Evolutionary conservation across 2,888 invertebrate species (phyloP), one percentile per base, ranked within the genome.

Genomic region (Rhabditoides inermis): DNA sequence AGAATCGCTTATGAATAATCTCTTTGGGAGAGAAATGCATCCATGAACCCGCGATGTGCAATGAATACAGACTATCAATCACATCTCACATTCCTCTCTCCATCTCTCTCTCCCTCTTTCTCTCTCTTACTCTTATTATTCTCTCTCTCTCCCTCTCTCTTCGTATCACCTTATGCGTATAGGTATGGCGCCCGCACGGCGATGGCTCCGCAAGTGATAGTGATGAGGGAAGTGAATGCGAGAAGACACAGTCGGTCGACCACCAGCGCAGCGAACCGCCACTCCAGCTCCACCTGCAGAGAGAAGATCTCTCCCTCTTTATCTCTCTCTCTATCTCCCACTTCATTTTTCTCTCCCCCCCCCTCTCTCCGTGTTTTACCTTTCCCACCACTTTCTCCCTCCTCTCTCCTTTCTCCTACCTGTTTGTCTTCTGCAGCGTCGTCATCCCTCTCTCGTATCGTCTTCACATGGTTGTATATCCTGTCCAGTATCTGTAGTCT

Each of bases 391-490:
- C n/a, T n/a, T n/a, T n/a, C n/a, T n/a, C n/a, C n/a, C n/a, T n/a
- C n/a, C n/a, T n/a, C n/a, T n/a, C n/a, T n/a, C n/a, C n/a, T n/a
- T n/a, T n/a, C n/a, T n/a, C 61, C 58, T 1, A 69, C 63, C 3
- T 55, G 56, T 25, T 59, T 53, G 37, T 70, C 70, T 46, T 72
- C 70, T 23, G 58, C 58, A 3, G 56, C 57, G 53, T 69, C 72
- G 52, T 72, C 72, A 54, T 66, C 64, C 47, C 63, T 59, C 42
- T 68, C 65, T 5, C 72, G 69, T 30, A 70, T 68, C 67, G 67
- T 69, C 68, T 69, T 69, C 4, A 71, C 65, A 55, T 69, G 70
- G 36, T 69, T 58, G 48, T 69, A 69, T 25, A 71, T 71, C 37
- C 63, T 60, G 51, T 71, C 63, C 18, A 70, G 49, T 18, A 65